These are phyloP conservation scores for Pogonomyrmex barbatus DNA, from an alignment of 1,140 invertebrate species.

Conservation along the genomic window DNA sequence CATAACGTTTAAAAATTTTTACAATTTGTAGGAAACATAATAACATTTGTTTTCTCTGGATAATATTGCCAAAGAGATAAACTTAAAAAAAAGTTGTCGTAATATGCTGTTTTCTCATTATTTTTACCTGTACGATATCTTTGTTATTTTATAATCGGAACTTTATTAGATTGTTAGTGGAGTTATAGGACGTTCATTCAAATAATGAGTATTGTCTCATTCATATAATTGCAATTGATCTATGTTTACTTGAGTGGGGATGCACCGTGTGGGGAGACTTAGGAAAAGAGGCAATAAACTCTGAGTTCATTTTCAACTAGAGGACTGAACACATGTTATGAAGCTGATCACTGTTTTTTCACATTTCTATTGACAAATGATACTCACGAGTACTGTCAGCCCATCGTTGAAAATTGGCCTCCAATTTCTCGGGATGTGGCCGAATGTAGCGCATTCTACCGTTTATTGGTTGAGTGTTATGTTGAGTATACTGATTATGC, in stretches of 20 bases:
- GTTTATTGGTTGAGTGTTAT: neutral
- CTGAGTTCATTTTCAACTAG: neutral
- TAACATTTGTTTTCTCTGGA: neutral
- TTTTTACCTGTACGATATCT: neutral
- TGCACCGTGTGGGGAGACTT: neutral
- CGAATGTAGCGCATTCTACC: neutral
- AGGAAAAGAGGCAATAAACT: neutral
- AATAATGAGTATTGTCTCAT: neutral
- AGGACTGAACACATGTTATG: neutral
- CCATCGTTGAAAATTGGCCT: slow-evolving; percentile 17
- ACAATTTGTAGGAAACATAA: too few relatives aligned
- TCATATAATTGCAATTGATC: neutral
- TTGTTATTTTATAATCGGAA: neutral
- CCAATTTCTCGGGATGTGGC: slow-evolving; percentile 26
- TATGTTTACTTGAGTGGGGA: slow-evolving; percentile 42
- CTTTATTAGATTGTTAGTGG: neutral
- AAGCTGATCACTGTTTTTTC: neutral
- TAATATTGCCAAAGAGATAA: neutral
- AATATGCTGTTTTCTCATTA: too few relatives aligned
- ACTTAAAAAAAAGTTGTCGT: neutral
- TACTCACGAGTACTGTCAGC: neutral
- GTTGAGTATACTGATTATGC: neutral
- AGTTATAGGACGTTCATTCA: neutral
- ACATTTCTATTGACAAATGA: neutral
- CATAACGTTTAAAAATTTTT: neutral